Conservation (phyloP, 2,113 vertebrate species). For the Melospiza melodia region DNA sequence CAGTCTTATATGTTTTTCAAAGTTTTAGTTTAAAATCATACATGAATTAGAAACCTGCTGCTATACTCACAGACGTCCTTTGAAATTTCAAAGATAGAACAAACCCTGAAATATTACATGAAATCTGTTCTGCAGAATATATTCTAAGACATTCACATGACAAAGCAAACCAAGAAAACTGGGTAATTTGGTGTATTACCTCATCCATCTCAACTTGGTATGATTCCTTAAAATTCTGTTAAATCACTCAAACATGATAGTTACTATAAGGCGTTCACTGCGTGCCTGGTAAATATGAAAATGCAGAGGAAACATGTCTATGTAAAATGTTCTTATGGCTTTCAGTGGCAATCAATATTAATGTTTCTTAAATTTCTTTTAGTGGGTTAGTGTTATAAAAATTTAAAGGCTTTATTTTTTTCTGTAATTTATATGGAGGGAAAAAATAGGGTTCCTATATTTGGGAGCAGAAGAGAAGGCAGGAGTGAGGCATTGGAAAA, state of each 20-base stretch:
- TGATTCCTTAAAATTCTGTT: background rate
- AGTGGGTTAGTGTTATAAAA: background rate
- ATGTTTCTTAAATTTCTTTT: background rate
- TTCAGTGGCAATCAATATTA: background rate
- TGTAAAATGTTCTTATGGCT: background rate
- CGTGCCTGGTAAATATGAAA: background rate
- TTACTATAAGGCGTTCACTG: background rate
- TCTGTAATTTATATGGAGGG: background rate
- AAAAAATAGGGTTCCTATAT: background rate
- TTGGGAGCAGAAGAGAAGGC: background rate
- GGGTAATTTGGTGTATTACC: background rate
- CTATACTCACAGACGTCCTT: background rate
- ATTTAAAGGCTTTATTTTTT: background rate
- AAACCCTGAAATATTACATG: background rate
- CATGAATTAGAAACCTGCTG: background rate
- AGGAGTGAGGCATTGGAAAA: background rate
- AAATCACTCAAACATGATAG: background rate
- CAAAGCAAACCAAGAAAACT: background rate
- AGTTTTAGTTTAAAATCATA: background rate
- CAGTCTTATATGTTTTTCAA: background rate
- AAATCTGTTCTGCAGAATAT: background rate
- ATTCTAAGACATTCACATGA: background rate
- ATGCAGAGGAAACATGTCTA: background rate
- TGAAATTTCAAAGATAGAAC: background rate
- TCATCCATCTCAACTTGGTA: background rate